These are phyloP conservation scores for Morone saxatilis DNA, from an alignment of 2,113 vertebrate genomes.

Conservation along the genomic window DNA sequence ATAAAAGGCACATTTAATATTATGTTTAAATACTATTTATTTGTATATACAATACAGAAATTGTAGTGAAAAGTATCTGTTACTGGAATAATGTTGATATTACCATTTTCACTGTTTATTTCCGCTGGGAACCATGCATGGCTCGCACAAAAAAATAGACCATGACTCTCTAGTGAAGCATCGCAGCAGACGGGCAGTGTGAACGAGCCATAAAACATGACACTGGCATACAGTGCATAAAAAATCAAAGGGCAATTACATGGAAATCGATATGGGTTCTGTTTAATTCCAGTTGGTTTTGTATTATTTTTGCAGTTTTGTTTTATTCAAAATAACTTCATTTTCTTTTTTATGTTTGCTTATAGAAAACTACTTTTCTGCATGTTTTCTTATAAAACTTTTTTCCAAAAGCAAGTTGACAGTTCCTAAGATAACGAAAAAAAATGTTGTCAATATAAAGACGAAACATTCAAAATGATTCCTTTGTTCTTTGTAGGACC, in stretches of 20 bases:
- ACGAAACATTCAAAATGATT: neutral
- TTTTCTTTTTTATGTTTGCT: neutral
- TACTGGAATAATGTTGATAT: too few species aligned
- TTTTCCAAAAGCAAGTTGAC: too few species aligned
- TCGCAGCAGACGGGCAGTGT: too few species aligned
- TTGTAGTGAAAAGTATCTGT: too few species aligned
- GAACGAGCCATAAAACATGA: neutral
- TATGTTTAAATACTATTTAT: too few species aligned
- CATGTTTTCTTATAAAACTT: neutral
- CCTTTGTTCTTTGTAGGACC: neutral
- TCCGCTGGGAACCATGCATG: too few species aligned
- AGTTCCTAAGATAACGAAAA: neutral
- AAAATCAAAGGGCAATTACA: neutral
- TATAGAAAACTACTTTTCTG: neutral
- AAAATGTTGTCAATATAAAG: neutral
- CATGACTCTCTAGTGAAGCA: too few species aligned
- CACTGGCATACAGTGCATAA: neutral
- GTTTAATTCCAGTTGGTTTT: neutral
- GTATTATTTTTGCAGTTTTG: neutral
- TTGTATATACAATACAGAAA: too few species aligned
- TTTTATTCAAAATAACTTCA: neutral
- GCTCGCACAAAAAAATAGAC: too few species aligned
- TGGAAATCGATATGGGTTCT: neutral
- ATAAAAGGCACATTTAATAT: neutral
- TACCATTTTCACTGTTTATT: too few species aligned